Percentiles rank a stretch among this genome's conserved stretches.
Evolutionary conservation across 1,140 invertebrate genomes (phyloP).

Genomic region (Cepaea nemoralis): DNA sequence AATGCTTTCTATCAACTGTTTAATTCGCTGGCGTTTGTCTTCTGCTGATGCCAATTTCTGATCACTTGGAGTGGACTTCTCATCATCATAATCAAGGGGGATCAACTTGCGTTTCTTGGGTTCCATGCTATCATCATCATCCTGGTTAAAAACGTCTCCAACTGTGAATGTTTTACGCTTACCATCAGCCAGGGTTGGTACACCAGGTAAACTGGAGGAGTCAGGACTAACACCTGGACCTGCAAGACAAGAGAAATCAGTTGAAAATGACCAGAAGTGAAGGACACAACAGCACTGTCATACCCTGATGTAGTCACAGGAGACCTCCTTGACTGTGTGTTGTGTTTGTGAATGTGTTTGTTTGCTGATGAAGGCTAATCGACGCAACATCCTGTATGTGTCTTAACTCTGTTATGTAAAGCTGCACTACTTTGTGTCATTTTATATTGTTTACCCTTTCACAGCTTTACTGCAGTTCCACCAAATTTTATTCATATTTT

Average conservation of each 20-base stretch:
- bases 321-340: too few relatives aligned
- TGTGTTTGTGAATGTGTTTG: too few relatives aligned
- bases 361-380: too few relatives aligned
- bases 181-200: background rate
- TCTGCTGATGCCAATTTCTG: conserved; percentile 75
- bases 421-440: too few relatives aligned
- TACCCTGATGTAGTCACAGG: too few relatives aligned
- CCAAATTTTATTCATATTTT: too few relatives aligned
- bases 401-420: too few relatives aligned
- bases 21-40: conserved; percentile 95
- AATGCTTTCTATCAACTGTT: conserved; percentile 97
- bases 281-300: too few relatives aligned
- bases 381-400: too few relatives aligned
- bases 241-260: conserved; percentile 27
- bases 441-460: too few relatives aligned
- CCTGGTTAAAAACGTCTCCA: conserved; percentile 91
- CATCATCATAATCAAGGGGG: conserved; percentile 78
- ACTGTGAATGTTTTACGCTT: conserved; percentile 85
- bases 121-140: conserved; percentile 82
- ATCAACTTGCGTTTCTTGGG: conserved; percentile 86
- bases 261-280: too few relatives aligned
- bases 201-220: conserved; percentile 48
- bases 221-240: conserved; percentile 46
- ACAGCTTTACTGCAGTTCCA: too few relatives aligned
- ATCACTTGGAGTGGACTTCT: conserved; percentile 62